Evolutionary conservation across 2,797 vertebrate genomes (phyloP).

Genomic region (Alfaro cultratus): DNA sequence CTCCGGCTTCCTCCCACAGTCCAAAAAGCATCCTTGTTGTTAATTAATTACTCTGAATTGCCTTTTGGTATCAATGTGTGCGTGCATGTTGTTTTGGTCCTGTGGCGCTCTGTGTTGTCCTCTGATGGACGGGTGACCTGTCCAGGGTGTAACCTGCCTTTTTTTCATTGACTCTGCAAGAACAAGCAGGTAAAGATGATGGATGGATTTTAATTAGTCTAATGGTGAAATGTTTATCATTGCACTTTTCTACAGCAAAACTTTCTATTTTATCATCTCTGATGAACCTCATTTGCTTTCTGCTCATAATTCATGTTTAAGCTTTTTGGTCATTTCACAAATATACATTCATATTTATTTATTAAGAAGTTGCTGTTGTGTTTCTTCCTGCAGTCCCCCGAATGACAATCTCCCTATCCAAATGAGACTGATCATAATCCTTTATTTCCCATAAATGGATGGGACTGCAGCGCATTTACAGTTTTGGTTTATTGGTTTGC

Average conservation of each 20-base stretch:
- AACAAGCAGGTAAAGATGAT: background rate
- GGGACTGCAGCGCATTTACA: background rate
- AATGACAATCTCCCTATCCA: constrained; percentile 1
- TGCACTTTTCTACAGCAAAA: background rate
- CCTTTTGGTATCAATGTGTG: background rate
- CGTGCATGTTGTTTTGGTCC: background rate
- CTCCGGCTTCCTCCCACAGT: background rate
- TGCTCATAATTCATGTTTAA: background rate
- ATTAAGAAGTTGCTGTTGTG: constrained; percentile 5
- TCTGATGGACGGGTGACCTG: background rate
- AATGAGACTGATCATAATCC: constrained; percentile 5
- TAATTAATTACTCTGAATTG: background rate
- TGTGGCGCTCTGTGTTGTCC: background rate
- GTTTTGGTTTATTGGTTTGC: background rate
- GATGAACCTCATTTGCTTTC: background rate
- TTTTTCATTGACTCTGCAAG: background rate
- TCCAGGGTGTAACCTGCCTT: background rate
- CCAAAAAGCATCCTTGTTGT: background rate
- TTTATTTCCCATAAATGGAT: constrained; percentile 3
- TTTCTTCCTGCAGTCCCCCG: background rate
- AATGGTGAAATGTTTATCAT: background rate
- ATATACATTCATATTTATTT: background rate
- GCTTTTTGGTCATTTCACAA: background rate
- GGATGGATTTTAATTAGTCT: background rate
- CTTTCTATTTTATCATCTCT: background rate